Evolutionary conservation across 2,888 invertebrate species (phyloP).

Genomic region (Diarsia rubi): DNA sequence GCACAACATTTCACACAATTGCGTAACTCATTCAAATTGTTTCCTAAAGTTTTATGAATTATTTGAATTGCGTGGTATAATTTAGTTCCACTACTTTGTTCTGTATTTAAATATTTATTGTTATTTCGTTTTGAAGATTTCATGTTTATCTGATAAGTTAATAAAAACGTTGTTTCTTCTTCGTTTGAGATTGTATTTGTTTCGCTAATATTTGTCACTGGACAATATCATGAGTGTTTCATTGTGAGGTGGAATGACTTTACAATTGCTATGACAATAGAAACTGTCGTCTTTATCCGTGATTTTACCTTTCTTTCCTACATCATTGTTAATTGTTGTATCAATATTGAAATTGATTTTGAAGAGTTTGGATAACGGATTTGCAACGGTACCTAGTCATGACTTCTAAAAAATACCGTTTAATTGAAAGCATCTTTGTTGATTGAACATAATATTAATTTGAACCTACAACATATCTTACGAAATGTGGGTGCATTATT

Average conservation of each 20-base stretch:
- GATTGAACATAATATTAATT: background rate
- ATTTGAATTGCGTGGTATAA: slow-evolving; percentile 20
- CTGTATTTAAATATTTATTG: slow-evolving; percentile 11
- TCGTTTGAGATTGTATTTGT: slow-evolving; percentile 17
- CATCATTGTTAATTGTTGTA: slow-evolving; percentile 20
- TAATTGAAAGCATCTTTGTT: background rate
- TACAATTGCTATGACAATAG: slow-evolving; percentile 43
- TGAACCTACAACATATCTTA: background rate
- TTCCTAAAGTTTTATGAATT: slow-evolving; percentile 28
- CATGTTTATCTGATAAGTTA: background rate
- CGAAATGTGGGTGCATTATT: background rate
- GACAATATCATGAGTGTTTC: slow-evolving; percentile 10
- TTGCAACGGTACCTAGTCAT: background rate
- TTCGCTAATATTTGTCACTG: slow-evolving; percentile 23
- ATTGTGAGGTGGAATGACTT: slow-evolving; percentile 35
- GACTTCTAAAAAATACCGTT: background rate
- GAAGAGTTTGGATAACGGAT: background rate
- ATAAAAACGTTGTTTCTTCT: slow-evolving; percentile 17
- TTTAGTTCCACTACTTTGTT: background rate
- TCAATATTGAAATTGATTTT: slow-evolving; percentile 29
- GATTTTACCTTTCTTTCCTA: slow-evolving; percentile 28
- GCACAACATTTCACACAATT: slow-evolving; percentile 22
- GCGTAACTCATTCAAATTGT: slow-evolving; percentile 34
- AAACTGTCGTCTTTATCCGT: slow-evolving; percentile 31
- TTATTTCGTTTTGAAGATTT: background rate